Base-by-base conservation (phyloP, 92 coral and sea anemone species). In the Bergia sp. region DNA sequence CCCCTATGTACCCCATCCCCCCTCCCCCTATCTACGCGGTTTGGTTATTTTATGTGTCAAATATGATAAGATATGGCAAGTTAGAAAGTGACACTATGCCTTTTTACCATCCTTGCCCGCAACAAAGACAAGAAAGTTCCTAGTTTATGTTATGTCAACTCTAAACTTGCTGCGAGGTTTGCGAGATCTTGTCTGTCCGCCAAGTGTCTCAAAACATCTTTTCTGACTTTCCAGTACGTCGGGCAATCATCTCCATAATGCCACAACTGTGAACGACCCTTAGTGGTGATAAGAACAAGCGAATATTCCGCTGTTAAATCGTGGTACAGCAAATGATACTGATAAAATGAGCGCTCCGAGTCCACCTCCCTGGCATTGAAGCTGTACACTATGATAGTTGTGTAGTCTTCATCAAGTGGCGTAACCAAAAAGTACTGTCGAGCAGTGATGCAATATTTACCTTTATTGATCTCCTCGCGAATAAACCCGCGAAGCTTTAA, bases 191-290 rank as follows among this genome's bases (percentile, higher is more conserved):
- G 73, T 89, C 92, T 86, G 3, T 81, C 41, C 36, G 61, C 86
- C 65, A 96, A 88, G 82, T 96, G 98, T 38, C 82, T 78, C 44
- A 96, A 82, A 41, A 96, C 92, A 73, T 90, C 93, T 42, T 93
- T 95, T 53, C 97, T 61, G 37, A 93, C 95, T 40, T 87, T 84
- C 98, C 98, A 96, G 72, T 94, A 96, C 15, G 94, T 88, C 21
- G 98, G 98, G 23, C 93, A 92, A 40, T 21, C 40, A 43, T 91
- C 92, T 4, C 95, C 98, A 74, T 93, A 96, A 38, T 73, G 71
- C 64, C 90, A 77, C 18, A 96, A 73, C 44, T 90, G 92, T 55
- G 89, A 73, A 79, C 90, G 93, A 3, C 92, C 92, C 15, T 91
- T 93, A 73, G 93, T 88, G 20, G 95, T 93, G 73, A 80, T 85